A percentile compares a stretch with the other conserved stretches of the same genome.
Conservation (phyloP, 2,113 vertebrate genomes). For the Ochotona princeps region DNA sequence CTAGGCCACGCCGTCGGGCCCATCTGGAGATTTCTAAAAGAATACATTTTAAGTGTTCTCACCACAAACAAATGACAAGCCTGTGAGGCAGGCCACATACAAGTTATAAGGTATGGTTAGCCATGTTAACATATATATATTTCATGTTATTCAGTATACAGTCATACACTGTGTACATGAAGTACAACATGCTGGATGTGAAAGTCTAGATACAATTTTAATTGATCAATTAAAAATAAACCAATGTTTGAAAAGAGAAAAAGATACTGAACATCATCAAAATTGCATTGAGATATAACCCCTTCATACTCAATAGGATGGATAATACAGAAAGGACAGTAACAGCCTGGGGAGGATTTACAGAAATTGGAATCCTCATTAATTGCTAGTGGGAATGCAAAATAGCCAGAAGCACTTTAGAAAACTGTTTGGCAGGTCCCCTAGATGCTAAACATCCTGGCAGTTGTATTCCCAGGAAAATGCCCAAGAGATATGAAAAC, state of each 20-base stretch:
- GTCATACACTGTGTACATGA: background rate
- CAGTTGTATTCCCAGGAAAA: background rate
- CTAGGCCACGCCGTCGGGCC: too few relatives aligned
- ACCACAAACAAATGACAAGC: background rate
- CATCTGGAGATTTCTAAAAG: background rate
- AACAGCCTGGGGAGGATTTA: background rate
- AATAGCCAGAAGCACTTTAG: background rate
- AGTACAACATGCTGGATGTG: background rate
- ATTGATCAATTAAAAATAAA: constrained; percentile 11
- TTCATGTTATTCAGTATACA: background rate
- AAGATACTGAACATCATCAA: constrained; percentile 1
- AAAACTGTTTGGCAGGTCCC: constrained; percentile 15
- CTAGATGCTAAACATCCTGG: background rate
- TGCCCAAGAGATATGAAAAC: constrained; percentile 28
- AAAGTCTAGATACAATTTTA: background rate
- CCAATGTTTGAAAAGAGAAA: background rate
- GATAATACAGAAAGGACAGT: constrained; percentile 1
- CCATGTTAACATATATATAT: background rate
- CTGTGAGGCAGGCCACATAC: background rate
- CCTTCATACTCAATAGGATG: background rate
- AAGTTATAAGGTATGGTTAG: background rate
- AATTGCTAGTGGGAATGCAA: background rate
- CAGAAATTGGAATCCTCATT: background rate
- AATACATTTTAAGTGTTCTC: background rate
- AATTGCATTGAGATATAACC: background rate